Evolutionary conservation across 1,140 invertebrate genomes (phyloP).

Genomic region (Caenorhabditis latens): DNA sequence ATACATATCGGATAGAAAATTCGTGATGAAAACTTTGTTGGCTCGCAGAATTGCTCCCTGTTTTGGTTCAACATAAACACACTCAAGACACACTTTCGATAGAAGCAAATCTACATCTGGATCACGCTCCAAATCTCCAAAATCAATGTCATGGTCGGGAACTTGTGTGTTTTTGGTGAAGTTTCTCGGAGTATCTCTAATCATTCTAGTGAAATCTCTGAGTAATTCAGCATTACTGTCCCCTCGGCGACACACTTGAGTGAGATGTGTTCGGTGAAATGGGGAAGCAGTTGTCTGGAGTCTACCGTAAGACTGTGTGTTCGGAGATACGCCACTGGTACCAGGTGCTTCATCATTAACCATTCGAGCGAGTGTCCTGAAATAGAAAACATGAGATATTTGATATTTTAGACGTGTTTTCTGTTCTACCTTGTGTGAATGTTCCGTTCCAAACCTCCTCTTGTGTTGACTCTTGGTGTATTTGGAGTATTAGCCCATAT

Average conservation of each 20-base stretch:
- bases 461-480: slow-evolving; percentile 34
- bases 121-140: slow-evolving; percentile 32
- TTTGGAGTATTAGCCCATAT: slow-evolving; percentile 30
- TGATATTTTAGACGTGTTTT: not conserved
- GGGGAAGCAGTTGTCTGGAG: slow-evolving; percentile 35
- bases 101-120: slow-evolving; percentile 29
- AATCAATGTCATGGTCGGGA: not conserved
- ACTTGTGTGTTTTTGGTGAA: not conserved
- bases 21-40: not conserved
- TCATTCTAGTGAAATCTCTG: slow-evolving; percentile 23
- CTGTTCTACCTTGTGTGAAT: slow-evolving; percentile 7
- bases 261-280: slow-evolving; percentile 14
- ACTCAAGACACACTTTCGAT: slow-evolving; percentile 32
- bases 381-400: not conserved
- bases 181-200: slow-evolving; percentile 17
- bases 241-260: slow-evolving; percentile 1
- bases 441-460: slow-evolving; percentile 16
- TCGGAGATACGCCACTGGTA: not conserved
- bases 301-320: slow-evolving; percentile 13
- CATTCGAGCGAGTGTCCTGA: slow-evolving; percentile 33
- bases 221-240: slow-evolving; percentile 1
- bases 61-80: slow-evolving; percentile 39
- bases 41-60: slow-evolving; percentile 4
- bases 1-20: slow-evolving; percentile 27
- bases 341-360: slow-evolving; percentile 23